Percentiles rank a stretch among this genome's conserved stretches.
These are phyloP conservation scores for Malurus alboscapulatus DNA, from an alignment of 2,113 vertebrate species.

Conservation along the genomic window DNA sequence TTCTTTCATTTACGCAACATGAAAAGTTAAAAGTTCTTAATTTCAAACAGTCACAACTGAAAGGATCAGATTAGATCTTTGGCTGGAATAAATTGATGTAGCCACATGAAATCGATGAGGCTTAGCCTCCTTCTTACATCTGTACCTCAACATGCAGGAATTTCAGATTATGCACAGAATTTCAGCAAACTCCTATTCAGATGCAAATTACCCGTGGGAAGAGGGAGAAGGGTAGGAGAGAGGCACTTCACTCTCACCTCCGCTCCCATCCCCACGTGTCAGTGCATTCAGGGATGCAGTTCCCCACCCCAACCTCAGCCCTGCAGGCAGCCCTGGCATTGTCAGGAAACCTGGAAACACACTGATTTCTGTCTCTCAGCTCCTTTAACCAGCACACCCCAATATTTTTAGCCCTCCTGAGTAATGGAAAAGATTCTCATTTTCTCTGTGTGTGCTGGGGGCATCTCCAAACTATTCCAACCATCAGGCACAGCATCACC, in stretches of 20 bases:
- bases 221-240: neutral
- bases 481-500: neutral
- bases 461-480: neutral
- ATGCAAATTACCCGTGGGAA: neutral
- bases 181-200: neutral
- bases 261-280: accelerated
- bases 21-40: neutral
- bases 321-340: neutral
- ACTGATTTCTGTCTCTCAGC: neutral
- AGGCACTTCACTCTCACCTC: neutral
- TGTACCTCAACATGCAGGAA: neutral
- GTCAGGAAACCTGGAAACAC: neutral
- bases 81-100: neutral
- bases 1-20: neutral
- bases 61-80: neutral
- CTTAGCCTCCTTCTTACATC: neutral
- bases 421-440: neutral
- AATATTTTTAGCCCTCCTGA: neutral
- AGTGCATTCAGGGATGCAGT: accelerated
- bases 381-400: neutral
- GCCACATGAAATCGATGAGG: neutral
- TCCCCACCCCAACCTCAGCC: accelerated
- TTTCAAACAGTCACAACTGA: neutral
- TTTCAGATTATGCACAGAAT: neutral
- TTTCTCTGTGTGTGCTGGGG: neutral